Evolutionary conservation across 2,888 invertebrate species (phyloP), one percentile per base, ranked within the genome.

Genomic region (Diaprepes abbreviatus): DNA sequence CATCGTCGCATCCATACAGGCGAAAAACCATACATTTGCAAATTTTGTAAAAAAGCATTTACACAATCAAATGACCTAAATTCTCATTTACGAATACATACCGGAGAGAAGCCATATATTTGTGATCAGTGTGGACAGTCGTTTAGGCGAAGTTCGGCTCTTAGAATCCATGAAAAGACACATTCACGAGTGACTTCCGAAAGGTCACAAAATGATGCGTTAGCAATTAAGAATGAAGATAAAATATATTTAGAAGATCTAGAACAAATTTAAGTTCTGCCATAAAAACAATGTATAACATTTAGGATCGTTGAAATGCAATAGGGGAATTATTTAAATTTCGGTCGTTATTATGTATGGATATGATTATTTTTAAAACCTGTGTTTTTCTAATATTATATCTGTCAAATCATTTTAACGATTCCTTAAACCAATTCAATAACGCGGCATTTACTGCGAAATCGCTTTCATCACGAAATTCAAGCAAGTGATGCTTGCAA

Each of bases 1-100:
- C 91, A 91, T 77, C 86, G 88, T 76, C 80, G 89, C 45, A 90
- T 89, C n/a, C 91, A 91, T 74, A 86, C 88, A 0, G 90, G 89
- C 0, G 85, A 89, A 54, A 85, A 88, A 63, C 89, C 89, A 0
- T 85, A 85, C 68, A 79, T 81, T 17, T 85, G 85, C 74, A 79
- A 79, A 63, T 82, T 79, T 73, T 85, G 84, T 70, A 69, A 79
- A 19, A 84, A 83, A 74, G 83, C 83, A 12, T 84, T 83, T 71
- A 79, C 83, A 3, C 84, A 84, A 66, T 82, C 81, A 1, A 83
- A 83, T 64, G 83, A 83, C 74, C 73, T 83, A 17, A 81, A 80
- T 69, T 82, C 83, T 5, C 84, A 83, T 74, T 70, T 82, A 45
- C 76, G 83, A 19, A 83, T 83, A 58, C 83, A 83, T 65, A 83